A percentile compares a stretch with the other conserved stretches of the same genome.
Evolutionary conservation across 2,797 vertebrate genomes (phyloP).

Genomic region (Eptatretus atami): DNA sequence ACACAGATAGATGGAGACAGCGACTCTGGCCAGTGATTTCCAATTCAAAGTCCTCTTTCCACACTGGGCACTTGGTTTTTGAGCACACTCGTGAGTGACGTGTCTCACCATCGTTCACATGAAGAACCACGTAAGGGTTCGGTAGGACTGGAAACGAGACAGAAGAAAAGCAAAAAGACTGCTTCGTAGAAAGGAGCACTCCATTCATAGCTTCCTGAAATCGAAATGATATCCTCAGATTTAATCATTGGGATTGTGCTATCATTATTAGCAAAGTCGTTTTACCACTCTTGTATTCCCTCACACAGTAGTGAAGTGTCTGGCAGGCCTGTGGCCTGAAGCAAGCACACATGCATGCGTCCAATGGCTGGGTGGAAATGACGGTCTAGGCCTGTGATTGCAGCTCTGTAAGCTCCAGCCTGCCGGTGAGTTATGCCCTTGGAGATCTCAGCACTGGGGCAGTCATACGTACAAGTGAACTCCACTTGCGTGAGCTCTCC

Average conservation of each 20-base stretch:
- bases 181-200: too few relatives aligned
- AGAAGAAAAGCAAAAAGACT: too few relatives aligned
- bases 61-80: neutral
- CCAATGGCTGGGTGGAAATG: neutral
- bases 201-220: too few relatives aligned
- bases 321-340: neutral
- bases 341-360: neutral
- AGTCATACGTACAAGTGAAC: neutral
- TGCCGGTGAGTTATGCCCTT: neutral
- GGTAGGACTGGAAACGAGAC: neutral
- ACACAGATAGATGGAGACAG: neutral
- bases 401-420: neutral
- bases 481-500: neutral
- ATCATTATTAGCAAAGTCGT: too few relatives aligned
- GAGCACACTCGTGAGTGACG: neutral
- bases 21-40: neutral
- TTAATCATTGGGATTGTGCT: too few relatives aligned
- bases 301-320: too few relatives aligned
- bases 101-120: neutral
- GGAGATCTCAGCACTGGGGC: neutral
- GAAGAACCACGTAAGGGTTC: neutral
- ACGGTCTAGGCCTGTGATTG: slow-evolving; percentile 4
- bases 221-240: too few relatives aligned
- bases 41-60: slow-evolving; percentile 1
- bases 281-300: too few relatives aligned